phyloP scores from a whole-genome alignment of 2,113 vertebrate species.

The Bambusicola thoracicus region DNA sequence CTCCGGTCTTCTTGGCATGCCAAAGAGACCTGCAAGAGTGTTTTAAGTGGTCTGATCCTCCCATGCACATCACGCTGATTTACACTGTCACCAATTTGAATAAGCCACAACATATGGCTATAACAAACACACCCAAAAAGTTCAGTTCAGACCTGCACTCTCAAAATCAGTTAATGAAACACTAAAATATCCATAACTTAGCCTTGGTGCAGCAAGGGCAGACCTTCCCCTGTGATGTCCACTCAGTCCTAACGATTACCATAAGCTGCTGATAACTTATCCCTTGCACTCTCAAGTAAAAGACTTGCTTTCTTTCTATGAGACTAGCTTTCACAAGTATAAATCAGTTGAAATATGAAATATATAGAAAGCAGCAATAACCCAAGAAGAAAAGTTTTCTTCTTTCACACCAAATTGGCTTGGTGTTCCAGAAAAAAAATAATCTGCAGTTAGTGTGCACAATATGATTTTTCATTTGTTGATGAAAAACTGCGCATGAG shows the following conservation, averaged over 20 bases:
- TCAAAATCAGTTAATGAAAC: background rate
- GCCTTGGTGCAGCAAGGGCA: background rate
- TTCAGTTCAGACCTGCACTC: background rate
- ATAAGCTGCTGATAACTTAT: background rate
- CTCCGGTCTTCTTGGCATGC: background rate
- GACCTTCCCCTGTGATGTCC: background rate
- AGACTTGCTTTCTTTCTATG: background rate
- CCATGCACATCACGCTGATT: background rate
- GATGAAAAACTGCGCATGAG: background rate
- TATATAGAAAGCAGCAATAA: background rate
- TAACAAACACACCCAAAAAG: background rate
- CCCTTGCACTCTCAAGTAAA: background rate
- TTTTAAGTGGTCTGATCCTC: background rate
- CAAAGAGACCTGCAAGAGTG: background rate
- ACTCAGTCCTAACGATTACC: background rate
- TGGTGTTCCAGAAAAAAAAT: background rate
- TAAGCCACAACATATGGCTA: background rate
- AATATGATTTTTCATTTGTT: background rate
- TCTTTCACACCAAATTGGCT: background rate
- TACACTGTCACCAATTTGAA: background rate
- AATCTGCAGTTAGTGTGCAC: background rate
- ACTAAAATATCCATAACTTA: background rate
- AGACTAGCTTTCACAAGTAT: background rate
- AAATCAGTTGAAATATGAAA: background rate
- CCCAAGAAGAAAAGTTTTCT: background rate